Base-by-base conservation (phyloP, 1,140 invertebrate genomes). In the Temnothorax nylanderi region DNA sequence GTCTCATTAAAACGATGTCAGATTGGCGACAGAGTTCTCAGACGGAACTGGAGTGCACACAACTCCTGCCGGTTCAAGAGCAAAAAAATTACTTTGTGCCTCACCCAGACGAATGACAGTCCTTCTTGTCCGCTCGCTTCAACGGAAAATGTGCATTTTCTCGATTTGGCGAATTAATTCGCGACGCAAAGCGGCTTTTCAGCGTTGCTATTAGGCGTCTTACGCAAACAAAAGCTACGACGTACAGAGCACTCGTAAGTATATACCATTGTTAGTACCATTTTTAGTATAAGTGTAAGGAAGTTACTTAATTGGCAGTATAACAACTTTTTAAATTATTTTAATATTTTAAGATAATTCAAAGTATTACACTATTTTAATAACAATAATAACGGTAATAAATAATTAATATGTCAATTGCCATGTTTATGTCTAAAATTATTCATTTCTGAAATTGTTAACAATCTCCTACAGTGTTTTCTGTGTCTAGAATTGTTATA, bases 1-100 rank as follows among this genome's bases (percentile, higher is more conserved):
- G 69, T 62, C 80, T 84, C 80, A 84, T 84, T 84, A 84, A 84
- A 82, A 84, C 80, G 69, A 84, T 84, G 80, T 84, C 69, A 74
- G 80, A 74, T 84, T 56, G 69, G 32, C 80, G 80, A 32, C 51
- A 44, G 54, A 75, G 69, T 74, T 32, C 80, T 75, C 80, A 84
- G 80, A 84, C 80, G 80, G 80, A 62, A 62, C 51, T 75, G 80
- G 56, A 84, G 80, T 75, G 26, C 80, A 84, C 75, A 62, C 80
- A 75, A 32, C 80, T 84, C 44, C 26, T 32, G 41, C 5, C 26
- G 37, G 18, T 74, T 84, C 37, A 34, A 84, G 69, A 84, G 80
- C 7, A 56, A 54, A 18, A 84, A 84, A 84, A 84, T 75, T 75
- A 84, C 69, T 84, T 37, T 44, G 54, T 75, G 21, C 65, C n/a